phyloP scores from a whole-genome alignment of 1,140 invertebrate genomes.

The Dreissena rostriformis region DNA sequence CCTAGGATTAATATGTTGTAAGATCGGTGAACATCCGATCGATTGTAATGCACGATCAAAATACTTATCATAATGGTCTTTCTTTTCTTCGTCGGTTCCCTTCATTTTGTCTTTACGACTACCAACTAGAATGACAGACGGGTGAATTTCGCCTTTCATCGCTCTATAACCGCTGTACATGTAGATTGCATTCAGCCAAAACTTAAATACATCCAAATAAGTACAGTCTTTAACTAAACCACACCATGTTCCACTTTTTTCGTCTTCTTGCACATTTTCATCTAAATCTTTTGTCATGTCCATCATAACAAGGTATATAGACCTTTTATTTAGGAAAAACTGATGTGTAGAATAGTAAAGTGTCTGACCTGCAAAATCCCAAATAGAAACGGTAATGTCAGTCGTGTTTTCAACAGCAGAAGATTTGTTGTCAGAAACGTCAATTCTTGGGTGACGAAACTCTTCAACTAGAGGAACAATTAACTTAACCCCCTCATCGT shows the following conservation, averaged over 20 bases:
- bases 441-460: not conserved
- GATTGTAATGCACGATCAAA: conserved; percentile 35
- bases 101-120: conserved; percentile 31
- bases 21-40: not conserved
- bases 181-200: conserved; percentile 38
- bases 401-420: not conserved
- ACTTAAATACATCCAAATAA: conserved; percentile 38
- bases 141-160: not conserved
- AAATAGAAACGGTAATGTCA: conserved; percentile 6
- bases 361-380: conserved; percentile 46
- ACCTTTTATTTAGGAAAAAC: conserved; percentile 37
- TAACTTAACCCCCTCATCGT: no score
- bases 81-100: conserved; percentile 24
- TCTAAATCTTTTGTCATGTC: conserved; percentile 13
- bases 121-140: conserved; percentile 29
- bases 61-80: conserved; percentile 31
- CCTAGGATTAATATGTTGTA: conserved; percentile 3
- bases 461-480: not conserved
- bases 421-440: not conserved
- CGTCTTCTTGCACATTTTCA: not conserved
- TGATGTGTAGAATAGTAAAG: conserved; percentile 45
- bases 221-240: conserved; percentile 35
- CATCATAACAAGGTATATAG: conserved; percentile 42
- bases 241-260: conserved; percentile 8
- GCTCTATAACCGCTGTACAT: conserved; percentile 16